A percentile compares a stretch with the other conserved stretches of the same genome.
phyloP scores from a whole-genome alignment of 23 tunicate genomes.

The Styela plicata region DNA sequence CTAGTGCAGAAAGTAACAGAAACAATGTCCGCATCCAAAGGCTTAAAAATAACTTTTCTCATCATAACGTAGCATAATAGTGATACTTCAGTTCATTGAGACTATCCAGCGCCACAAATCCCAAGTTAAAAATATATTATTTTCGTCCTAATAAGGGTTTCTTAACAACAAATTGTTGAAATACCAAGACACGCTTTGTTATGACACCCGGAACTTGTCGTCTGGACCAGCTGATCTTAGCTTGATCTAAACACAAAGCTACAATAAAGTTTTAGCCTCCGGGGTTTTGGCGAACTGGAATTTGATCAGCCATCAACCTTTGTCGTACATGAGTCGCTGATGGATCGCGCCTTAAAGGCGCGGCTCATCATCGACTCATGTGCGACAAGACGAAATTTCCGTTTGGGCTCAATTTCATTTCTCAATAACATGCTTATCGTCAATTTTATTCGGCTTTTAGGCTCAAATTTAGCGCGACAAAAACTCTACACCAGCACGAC shows the following conservation, averaged over 20 bases:
- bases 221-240: not conserved
- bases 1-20: too few species aligned
- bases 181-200: not conserved
- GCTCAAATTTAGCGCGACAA: not conserved
- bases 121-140: not conserved
- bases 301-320: too few species aligned
- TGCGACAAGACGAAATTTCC: not conserved
- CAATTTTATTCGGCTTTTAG: not conserved
- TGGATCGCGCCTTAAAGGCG: too few species aligned
- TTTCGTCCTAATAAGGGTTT: not conserved
- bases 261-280: too few species aligned
- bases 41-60: too few species aligned
- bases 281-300: too few species aligned
- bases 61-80: too few species aligned
- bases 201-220: not conserved
- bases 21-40: too few species aligned
- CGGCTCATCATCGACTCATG: too few species aligned
- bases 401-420: not conserved
- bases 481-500: not conserved
- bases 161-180: not conserved
- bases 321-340: too few species aligned
- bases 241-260: not conserved
- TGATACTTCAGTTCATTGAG: not conserved
- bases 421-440: not conserved
- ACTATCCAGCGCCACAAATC: not conserved